phyloP scores from a whole-genome alignment of 2,888 invertebrate genomes.

The Tyria jacobaeae region DNA sequence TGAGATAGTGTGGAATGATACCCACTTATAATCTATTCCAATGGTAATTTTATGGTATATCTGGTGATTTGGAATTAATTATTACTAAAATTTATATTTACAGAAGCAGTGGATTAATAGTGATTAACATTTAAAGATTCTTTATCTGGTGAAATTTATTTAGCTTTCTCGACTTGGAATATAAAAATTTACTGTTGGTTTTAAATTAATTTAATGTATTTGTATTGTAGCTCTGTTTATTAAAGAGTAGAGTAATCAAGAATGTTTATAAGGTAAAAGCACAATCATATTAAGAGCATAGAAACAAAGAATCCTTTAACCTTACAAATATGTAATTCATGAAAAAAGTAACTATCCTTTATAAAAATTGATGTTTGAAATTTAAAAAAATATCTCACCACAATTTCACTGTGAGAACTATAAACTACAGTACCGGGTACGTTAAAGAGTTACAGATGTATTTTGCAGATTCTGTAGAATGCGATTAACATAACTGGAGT shows the following conservation, averaged over 20 bases:
- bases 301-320: no score
- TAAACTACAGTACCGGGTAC: no score
- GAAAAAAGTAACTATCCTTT: no score
- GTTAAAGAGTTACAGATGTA: no score
- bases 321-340: no score
- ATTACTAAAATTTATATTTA: slow-evolving; percentile 12
- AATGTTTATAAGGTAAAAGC: no score
- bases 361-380: no score
- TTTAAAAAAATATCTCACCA: no score
- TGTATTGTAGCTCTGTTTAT: slow-evolving; percentile 1
- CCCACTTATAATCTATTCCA: slow-evolving; percentile 13
- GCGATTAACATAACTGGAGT: no score
- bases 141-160: slow-evolving; percentile 8
- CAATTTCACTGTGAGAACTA: no score
- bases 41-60: slow-evolving; percentile 8
- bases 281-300: no score
- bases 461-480: no score
- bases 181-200: background rate
- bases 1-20: slow-evolving; percentile 19
- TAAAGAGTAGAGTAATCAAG: background rate
- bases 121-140: slow-evolving; percentile 10
- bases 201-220: slow-evolving; percentile 3
- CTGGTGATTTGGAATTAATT: slow-evolving; percentile 16
- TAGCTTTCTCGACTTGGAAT: slow-evolving; percentile 5
- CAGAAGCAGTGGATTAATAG: slow-evolving; percentile 9